Percentiles rank a stretch among this genome's conserved stretches.
These are phyloP conservation scores for Mormyrops attenuatus DNA, from an alignment of 2,797 vertebrate genomes.

Conservation along the genomic window DNA sequence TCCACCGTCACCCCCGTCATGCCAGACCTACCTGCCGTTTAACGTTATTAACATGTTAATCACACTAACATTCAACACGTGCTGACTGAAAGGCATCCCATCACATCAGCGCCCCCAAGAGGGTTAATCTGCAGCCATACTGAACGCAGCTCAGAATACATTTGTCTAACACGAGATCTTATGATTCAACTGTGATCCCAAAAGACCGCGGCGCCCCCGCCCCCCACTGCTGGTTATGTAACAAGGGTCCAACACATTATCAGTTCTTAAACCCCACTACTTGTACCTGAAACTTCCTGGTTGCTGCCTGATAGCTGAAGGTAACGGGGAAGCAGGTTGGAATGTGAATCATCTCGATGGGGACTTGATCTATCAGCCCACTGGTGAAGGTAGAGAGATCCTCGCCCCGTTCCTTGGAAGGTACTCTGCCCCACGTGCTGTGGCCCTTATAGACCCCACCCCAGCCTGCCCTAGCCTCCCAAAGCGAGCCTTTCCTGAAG, in stretches of 20 bases:
- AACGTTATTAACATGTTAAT: not conserved
- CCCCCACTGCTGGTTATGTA: not conserved
- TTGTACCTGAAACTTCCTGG: not conserved
- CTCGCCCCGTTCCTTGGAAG: not conserved
- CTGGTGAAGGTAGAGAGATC: not conserved
- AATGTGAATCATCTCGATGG: not conserved
- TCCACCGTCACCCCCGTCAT: not conserved
- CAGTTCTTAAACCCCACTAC: no score
- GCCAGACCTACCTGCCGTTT: not conserved
- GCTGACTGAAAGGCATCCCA: not conserved
- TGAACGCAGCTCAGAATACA: slow-evolving; percentile 65
- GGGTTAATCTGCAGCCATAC: not conserved
- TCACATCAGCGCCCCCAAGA: not conserved
- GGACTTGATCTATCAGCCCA: not conserved
- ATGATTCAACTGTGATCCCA: slow-evolving; percentile 33
- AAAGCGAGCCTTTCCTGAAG: not conserved
- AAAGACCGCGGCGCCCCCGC: slow-evolving; percentile 31
- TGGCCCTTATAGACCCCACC: not conserved
- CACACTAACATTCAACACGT: not conserved
- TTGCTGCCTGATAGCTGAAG: not conserved
- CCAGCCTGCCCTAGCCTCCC: not conserved
- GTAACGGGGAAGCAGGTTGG: not conserved
- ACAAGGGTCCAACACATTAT: no score
- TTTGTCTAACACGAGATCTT: slow-evolving; percentile 46
- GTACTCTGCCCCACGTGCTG: not conserved